Base-by-base conservation (phyloP, 2,888 invertebrate genomes). In the Dryobotodes eremita region DNA sequence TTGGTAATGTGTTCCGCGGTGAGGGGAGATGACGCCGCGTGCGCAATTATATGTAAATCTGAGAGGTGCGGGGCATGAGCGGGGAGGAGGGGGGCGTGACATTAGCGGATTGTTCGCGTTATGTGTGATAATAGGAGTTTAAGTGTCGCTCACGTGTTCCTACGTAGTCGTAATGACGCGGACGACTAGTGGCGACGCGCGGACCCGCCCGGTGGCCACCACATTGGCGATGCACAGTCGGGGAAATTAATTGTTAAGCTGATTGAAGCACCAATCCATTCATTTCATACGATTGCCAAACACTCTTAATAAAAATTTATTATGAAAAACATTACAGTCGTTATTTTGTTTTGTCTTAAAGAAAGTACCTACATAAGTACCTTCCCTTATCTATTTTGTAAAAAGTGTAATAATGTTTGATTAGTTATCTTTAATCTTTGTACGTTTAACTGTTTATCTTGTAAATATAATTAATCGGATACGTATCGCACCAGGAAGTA, bases 51-150 rank as follows among this genome's bases (percentile, higher is more conserved):
- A 89, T 89, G 86, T 88, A 88, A 88, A 89, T 89, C 89, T 85
- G 84, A 79, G 81, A 73, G 75, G 69, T 48, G 61, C 20, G 74
- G 50, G 53, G 50, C 42, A 48, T 5, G 23, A 20, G 8, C 13
- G 61, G 72, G 53, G 66, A n/a, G 61, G 75, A 46, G 20, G 53
- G 20, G 71, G 83, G 64, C 70, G 53, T 83, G 80, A 90, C 91
- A 91, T 92, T 92, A 91, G 92, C 87, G 90, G 86, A 80, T 89
- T 88, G 86, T 77, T 80, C 81, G 75, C 82, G 90, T 89, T 86
- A 88, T 87, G 83, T 89, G 84, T 83, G 90, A 90, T 93, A 93
- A 93, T 92, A 92, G 87, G 92, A 92, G 91, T 93, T 93, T 92
- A 90, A 93, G 91, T 89, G 89, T 85, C 89, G 90, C 84, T 85